Percentiles rank a stretch among this genome's conserved stretches.
phyloP scores from a whole-genome alignment of 2,113 vertebrate species.

The Perca flavescens region DNA sequence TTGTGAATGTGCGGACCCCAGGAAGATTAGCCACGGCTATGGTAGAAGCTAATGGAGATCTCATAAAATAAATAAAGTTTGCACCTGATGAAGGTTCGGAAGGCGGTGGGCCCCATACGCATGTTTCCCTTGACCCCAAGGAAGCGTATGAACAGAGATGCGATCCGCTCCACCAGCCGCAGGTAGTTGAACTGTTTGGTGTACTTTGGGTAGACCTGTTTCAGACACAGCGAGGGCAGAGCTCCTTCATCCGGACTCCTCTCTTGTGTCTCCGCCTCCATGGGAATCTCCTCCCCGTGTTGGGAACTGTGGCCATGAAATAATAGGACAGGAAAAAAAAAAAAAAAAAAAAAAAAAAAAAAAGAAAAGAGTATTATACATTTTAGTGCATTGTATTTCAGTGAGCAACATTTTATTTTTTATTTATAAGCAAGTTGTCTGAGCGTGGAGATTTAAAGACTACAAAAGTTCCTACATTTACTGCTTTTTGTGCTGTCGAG shows the following conservation, averaged over 20 bases:
- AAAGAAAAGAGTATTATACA: neutral
- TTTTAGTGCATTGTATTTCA: neutral
- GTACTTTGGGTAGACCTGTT: conserved; percentile 97
- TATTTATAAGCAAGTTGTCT: neutral
- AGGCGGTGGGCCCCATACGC: conserved; percentile 93
- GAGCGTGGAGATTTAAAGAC: neutral
- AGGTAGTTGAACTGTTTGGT: conserved; percentile 92
- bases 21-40: neutral
- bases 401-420: neutral
- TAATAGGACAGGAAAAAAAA: neutral
- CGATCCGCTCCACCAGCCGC: conserved; percentile 91
- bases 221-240: conserved; percentile 91
- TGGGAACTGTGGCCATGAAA: conserved; percentile 72
- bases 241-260: conserved; percentile 46
- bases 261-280: conserved; percentile 48
- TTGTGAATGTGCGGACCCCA: neutral
- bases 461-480: neutral
- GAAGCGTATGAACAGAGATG: conserved; percentile 92
- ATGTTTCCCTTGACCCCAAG: conserved; percentile 94
- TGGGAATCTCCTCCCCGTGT: conserved; percentile 60
- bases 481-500: neutral
- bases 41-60: neutral
- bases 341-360: no score
- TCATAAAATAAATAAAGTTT: neutral
- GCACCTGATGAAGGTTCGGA: conserved; percentile 95